Base-by-base conservation (phyloP, 1,140 invertebrate species). In the Trypoxylus dichotomus region DNA sequence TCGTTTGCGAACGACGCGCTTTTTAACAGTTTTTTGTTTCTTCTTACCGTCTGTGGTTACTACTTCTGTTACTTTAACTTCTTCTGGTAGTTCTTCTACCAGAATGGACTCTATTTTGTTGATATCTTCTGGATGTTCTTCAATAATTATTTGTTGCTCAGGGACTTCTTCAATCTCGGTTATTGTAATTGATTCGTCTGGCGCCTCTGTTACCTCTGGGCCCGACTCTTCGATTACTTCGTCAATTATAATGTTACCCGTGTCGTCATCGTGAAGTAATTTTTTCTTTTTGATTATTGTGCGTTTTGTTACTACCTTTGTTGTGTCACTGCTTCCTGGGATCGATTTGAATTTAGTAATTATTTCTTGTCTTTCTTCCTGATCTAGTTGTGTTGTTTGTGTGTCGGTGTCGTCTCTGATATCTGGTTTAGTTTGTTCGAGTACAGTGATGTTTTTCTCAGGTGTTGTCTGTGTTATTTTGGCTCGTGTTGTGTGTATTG, bases 351-450 rank as follows among this genome's bases (percentile, higher is more conserved):
- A 90, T 84, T 88, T 89, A 21, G 89, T 89, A 37, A 89, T 83
- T 32, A 89, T 89, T 86, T 90, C 89, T 84, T 89, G 86, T 77
- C 86, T 87, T 86, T 89, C 88, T 85, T 89, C 88, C 73, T 58
- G 32, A 54, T 76, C 77, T 24, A 85, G 86, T 82, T 84, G 80
- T 73, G 74, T 78, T 79, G 77, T 76, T 81, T 75, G 77, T 78
- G 79, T 82, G 68, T 79, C 75, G 80, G 74, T 80, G 79, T 82
- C 77, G 80, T 82, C 79, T 81, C 81, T 79, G 80, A 82, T 79
- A 60, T 82, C 79, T 75, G 79, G 79, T 77, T 68, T 81, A 75
- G 79, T 74, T 79, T 83, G 81, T 81, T 85, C 83, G 74, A 75
- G 74, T 75, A 75, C 74, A 80, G 80, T 82, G 29, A 78, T 80